These are phyloP conservation scores for Notocelia uddmanniana DNA, from an alignment of 2,888 invertebrate species.

Conservation along the genomic window DNA sequence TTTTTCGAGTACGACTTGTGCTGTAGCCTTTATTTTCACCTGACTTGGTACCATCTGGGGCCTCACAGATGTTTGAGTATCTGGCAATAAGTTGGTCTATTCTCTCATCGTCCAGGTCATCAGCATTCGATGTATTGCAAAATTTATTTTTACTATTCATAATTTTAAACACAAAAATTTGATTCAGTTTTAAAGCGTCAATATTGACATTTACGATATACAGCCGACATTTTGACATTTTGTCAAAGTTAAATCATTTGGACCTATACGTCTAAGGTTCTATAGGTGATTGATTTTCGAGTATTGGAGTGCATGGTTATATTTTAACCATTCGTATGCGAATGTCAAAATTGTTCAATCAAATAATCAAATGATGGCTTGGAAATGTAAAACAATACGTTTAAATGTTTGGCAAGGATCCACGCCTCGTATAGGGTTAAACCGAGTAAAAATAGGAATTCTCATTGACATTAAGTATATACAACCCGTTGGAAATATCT, in stretches of 20 bases:
- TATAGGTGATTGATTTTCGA: background rate
- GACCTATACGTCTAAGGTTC: background rate
- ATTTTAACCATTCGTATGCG: too few species aligned
- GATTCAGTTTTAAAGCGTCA: background rate
- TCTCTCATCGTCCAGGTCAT: constrained; percentile 4
- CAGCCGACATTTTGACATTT: constrained; percentile 1
- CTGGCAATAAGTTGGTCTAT: constrained; percentile 9
- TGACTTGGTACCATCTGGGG: too few species aligned
- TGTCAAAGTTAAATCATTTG: background rate
- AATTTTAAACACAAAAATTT: constrained; percentile 8
- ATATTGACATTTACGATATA: background rate
- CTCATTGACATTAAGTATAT: too few species aligned
- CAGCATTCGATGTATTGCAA: background rate
- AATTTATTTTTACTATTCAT: background rate
- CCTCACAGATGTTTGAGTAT: background rate
- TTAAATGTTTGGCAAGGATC: too few species aligned
- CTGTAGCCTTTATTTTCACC: background rate
- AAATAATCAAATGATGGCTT: too few species aligned
- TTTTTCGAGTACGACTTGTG: background rate
- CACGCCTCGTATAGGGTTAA: too few species aligned
- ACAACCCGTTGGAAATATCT: too few species aligned
- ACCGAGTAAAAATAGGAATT: too few species aligned
- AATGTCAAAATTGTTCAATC: too few species aligned
- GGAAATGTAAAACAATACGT: too few species aligned
- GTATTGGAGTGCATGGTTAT: too few species aligned